These are phyloP conservation scores for Pseudomyrmex gracilis DNA, from an alignment of 1,140 invertebrate species.

Conservation along the genomic window DNA sequence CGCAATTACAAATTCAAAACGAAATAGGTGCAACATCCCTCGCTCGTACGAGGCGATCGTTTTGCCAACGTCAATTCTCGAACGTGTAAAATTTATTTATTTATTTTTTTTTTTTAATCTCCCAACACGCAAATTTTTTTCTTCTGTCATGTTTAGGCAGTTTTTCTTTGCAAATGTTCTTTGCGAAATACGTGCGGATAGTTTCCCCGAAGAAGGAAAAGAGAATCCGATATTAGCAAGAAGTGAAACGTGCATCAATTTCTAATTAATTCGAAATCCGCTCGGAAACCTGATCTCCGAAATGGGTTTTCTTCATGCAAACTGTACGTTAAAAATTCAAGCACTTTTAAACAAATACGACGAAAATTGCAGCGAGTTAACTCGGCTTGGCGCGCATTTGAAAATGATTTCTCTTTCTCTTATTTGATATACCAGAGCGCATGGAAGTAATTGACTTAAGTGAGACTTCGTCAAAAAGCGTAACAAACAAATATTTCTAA, in stretches of 20 bases:
- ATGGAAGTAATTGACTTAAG: not conserved
- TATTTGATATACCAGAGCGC: not conserved
- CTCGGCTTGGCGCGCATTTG: not conserved
- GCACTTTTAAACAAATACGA: conserved; percentile 41
- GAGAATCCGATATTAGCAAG: conserved; percentile 29
- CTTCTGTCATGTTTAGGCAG: too few species aligned
- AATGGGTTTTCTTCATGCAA: not conserved
- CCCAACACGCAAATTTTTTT: too few species aligned
- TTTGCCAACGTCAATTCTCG: too few species aligned
- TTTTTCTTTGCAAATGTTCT: too few species aligned
- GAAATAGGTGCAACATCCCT: not conserved
- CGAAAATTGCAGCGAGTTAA: not conserved
- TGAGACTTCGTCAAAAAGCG: not conserved
- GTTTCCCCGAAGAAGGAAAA: not conserved
- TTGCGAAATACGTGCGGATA: not conserved
- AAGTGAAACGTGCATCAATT: conserved; percentile 31
- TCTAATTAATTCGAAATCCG: conserved; percentile 38
- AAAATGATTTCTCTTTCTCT: conserved; percentile 30
- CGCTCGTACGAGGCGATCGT: not conserved
- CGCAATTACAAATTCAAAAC: not conserved
- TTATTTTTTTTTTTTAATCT: too few species aligned
- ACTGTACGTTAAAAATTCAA: conserved; percentile 58
- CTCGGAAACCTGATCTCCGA: not conserved
- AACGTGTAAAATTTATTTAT: too few species aligned
- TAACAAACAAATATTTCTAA: not conserved